Evolutionary conservation across 2,797 vertebrate genomes (phyloP), one percentile per base, ranked within the genome.

Genomic region (Falco biarmicus): DNA sequence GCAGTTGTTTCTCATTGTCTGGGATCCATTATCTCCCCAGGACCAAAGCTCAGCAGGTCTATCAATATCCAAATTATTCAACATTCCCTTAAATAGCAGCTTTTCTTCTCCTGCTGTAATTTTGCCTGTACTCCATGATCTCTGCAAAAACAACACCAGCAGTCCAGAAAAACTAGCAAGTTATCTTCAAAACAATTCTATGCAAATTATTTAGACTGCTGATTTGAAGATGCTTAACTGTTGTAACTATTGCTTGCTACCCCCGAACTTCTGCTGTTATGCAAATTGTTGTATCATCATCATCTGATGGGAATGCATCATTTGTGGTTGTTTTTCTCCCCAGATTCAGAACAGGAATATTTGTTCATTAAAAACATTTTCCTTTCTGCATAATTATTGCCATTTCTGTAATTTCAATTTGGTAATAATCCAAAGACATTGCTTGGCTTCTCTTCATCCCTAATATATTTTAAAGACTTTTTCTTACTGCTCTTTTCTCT

Each of bases 321-420:
- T 85, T 94, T 91, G 57, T 75, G 37, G 29, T 75, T 89, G 53
- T 68, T 95, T 91, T 81, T 88, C 84, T 92, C 53, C 78, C 65
- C 84, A 78, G 61, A 83, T 92, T 68, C 91, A 69, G 87, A 85
- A 71, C 76, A 92, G 75, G 64, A 87, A 51, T 84, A 93, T 77
- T 93, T 89, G 54, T 74, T 96, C 41, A 92, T 93, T 87, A 89
- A 86, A 93, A 96, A 81, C 43, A 92, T 93, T 95, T 86, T 45
- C 82, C 26, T 81, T 94, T 93, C 84, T 93, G 87, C 65, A 69
- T 93, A 96, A 94, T 92, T 92, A 79, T 86, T 91, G 9, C 51
- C 24, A 68, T 90, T 93, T 89, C 76, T 92, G 37, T 75, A 87
- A 95, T 96, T 96, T 94, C 69, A 85, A 81, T 78, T 94, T 91